phyloP scores from a whole-genome alignment of 2,797 vertebrate species.

The Halcyon chelicuti region DNA sequence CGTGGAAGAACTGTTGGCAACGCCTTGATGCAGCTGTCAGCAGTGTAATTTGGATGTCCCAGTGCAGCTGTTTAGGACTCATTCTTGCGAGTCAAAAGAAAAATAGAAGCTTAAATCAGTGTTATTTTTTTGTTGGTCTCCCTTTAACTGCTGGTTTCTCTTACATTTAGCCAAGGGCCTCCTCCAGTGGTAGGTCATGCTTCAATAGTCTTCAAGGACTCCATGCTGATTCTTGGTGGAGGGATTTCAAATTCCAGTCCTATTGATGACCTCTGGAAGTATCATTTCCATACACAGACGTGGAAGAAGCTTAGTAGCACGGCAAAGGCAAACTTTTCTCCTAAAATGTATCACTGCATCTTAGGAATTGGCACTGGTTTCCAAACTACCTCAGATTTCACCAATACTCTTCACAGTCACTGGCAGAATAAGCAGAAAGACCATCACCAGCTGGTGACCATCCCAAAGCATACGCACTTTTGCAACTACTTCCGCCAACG shows the following conservation, averaged over 20 bases:
- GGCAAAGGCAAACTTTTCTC: constrained; percentile 68
- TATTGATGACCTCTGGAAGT: constrained; percentile 82
- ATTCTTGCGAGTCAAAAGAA: background rate
- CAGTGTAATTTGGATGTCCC: background rate
- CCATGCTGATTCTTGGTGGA: constrained; percentile 88
- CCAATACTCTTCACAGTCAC: background rate
- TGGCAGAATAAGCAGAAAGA: constrained; percentile 30
- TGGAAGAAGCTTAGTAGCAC: constrained; percentile 80
- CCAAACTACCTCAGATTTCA: background rate
- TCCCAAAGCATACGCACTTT: background rate
- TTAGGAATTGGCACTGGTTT: constrained; percentile 81
- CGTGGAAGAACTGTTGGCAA: background rate
- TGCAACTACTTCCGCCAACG: background rate
- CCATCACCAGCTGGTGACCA: constrained; percentile 65
- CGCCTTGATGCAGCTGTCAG: background rate
- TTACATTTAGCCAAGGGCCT: constrained; percentile 83
- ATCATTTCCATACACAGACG: constrained; percentile 76
- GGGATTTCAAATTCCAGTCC: constrained; percentile 74
- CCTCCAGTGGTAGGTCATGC: constrained; percentile 86
- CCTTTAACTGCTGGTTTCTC: constrained; percentile 20
- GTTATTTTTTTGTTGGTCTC: background rate
- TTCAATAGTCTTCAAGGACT: constrained; percentile 81
- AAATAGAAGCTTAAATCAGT: background rate
- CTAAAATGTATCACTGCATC: constrained; percentile 85
- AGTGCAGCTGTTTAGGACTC: background rate